Percentiles rank a stretch among this genome's conserved stretches.
Evolutionary conservation across 2,113 vertebrate genomes (phyloP).

Genomic region (Saguinus midas): DNA sequence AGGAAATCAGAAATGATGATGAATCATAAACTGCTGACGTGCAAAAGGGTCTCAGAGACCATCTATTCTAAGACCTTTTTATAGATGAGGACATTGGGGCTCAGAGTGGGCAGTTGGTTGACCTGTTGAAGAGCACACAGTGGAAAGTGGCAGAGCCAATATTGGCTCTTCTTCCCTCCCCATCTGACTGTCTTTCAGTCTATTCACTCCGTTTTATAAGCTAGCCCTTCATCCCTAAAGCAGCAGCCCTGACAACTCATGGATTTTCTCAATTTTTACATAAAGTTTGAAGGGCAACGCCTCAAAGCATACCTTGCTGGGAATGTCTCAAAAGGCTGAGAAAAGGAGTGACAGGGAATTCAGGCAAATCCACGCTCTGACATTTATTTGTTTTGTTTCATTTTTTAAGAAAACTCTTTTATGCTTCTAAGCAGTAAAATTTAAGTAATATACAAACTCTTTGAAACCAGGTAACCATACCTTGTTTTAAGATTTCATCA

Average conservation of each 20-base stretch:
- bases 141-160: neutral
- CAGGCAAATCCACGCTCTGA: neutral
- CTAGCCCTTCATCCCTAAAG: neutral
- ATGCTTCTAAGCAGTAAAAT: slow-evolving; percentile 6
- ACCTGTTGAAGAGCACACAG: neutral
- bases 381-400: slow-evolving; percentile 32
- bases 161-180: neutral
- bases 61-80: neutral
- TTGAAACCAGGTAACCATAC: slow-evolving; percentile 20
- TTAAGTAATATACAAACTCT: neutral
- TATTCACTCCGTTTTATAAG: neutral
- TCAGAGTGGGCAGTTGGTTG: neutral
- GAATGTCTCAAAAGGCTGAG: neutral
- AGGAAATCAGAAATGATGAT: slow-evolving; percentile 39
- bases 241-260: neutral
- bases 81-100: neutral
- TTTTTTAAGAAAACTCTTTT: neutral
- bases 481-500: slow-evolving; percentile 21
- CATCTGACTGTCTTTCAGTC: neutral
- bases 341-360: neutral
- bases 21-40: slow-evolving; percentile 8
- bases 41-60: neutral
- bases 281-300: neutral
- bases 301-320: neutral
- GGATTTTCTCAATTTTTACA: neutral